phyloP scores from a whole-genome alignment of 1,140 invertebrate species.

The Drosophila prosaltans region DNA sequence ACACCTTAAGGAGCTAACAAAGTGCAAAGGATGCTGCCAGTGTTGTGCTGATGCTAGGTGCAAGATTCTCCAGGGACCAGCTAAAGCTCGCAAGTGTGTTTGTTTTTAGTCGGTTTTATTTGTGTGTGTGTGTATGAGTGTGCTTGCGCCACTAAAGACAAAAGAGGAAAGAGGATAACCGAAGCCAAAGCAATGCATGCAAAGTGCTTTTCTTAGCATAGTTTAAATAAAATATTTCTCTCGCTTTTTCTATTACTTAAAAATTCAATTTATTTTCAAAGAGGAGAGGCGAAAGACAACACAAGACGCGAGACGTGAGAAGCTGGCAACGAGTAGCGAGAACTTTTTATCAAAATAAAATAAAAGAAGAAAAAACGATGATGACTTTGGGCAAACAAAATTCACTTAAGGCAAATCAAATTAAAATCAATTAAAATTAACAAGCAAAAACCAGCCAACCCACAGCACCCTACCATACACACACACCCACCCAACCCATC shows the following conservation, averaged over 20 bases:
- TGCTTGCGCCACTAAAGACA: not conserved
- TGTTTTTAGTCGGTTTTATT: conserved; percentile 22
- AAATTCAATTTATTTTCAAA: conserved; percentile 45
- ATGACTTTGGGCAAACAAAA: conserved; percentile 50
- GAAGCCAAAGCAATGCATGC: conserved; percentile 37
- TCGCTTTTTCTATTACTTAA: conserved; percentile 9
- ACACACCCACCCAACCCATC: not conserved
- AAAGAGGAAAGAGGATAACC: conserved; percentile 10
- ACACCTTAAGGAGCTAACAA: conserved; percentile 52
- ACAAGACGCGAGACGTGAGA: too few species aligned
- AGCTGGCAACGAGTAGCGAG: too few species aligned
- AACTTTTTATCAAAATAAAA: too few species aligned
- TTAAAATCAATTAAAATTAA: conserved; percentile 80
- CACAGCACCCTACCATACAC: conserved; percentile 17
- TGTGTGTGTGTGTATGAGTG: not conserved
- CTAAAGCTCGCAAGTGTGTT: conserved; percentile 26
- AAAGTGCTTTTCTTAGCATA: conserved; percentile 37
- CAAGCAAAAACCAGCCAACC: conserved; percentile 57
- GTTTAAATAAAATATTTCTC: conserved; percentile 49
- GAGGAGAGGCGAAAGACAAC: not conserved
- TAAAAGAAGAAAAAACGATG: conserved; percentile 8
- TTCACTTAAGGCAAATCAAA: conserved; percentile 68
- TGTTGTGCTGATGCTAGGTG: conserved; percentile 32
- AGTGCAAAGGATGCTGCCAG: conserved; percentile 27
- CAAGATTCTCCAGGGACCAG: conserved; percentile 41